A percentile compares a stretch with the other conserved stretches of the same genome.
These are phyloP conservation scores for Parazoanthus atlanticus DNA, from an alignment of 92 coral and sea anemone genomes.

Conservation along the genomic window DNA sequence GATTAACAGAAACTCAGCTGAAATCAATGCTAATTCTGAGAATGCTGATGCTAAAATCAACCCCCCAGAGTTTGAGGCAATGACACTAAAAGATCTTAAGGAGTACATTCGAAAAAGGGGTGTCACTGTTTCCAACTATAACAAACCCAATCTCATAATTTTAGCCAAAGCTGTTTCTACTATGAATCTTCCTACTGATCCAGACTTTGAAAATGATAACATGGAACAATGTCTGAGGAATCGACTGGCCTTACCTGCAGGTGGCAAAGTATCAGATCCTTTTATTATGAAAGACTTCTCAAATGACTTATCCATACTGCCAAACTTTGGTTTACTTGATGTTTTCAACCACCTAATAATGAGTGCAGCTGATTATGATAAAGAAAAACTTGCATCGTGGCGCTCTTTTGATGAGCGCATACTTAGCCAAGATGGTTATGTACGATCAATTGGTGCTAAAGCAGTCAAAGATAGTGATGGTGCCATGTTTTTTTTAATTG, in stretches of 20 bases:
- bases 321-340: constrained; percentile 76
- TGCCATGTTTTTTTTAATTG: constrained; percentile 51
- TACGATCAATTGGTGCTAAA: constrained; percentile 47
- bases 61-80: constrained; percentile 53
- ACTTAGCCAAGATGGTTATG: constrained; percentile 67
- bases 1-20: background rate
- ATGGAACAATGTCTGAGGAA: constrained; percentile 61
- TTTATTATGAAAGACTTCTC: constrained; percentile 65
- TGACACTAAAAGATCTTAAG: constrained; percentile 62
- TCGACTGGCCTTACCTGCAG: constrained; percentile 70
- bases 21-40: background rate
- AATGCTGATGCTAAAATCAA: background rate
- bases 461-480: constrained; percentile 67
- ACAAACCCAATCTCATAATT: constrained; percentile 64
- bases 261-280: constrained; percentile 65
- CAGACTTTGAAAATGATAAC: constrained; percentile 67
- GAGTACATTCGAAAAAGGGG: constrained; percentile 58
- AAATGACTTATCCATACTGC: constrained; percentile 70
- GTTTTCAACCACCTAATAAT: constrained; percentile 70
- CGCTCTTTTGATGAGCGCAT: constrained; percentile 72
- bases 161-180: constrained; percentile 61
- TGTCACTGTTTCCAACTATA: constrained; percentile 62
- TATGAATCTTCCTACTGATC: constrained; percentile 64
- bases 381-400: constrained; percentile 68
- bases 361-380: constrained; percentile 73